phyloP scores from a whole-genome alignment of 2,888 invertebrate genomes.

The Cantharis lateralis region DNA sequence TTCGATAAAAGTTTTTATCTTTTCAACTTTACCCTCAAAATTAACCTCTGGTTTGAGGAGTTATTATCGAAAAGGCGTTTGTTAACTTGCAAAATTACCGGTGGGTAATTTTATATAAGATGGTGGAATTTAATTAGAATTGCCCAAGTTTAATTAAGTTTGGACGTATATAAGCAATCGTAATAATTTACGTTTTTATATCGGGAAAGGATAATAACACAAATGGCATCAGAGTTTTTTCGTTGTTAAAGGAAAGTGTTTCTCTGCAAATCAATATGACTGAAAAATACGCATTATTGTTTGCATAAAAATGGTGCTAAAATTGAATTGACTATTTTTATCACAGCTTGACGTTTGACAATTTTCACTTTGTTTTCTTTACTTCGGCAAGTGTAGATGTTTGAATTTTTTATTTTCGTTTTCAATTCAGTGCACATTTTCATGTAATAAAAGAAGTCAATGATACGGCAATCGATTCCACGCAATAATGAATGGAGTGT shows the following conservation, averaged over 20 bases:
- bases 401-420: slow-evolving; percentile 1
- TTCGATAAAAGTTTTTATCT: background rate
- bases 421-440: slow-evolving; percentile 1
- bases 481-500: slow-evolving; percentile 3
- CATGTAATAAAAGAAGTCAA: background rate
- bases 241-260: background rate
- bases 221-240: background rate
- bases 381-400: background rate
- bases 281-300: background rate
- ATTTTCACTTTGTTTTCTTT: background rate
- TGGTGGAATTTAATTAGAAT: background rate
- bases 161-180: background rate
- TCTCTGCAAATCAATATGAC: background rate
- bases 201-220: background rate
- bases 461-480: background rate
- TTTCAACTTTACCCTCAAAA: background rate
- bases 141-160: background rate
- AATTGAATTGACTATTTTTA: background rate
- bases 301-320: background rate
- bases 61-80: background rate
- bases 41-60: background rate
- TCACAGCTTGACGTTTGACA: background rate
- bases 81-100: background rate
- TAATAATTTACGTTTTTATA: background rate
- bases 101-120: too few species aligned